Evolutionary conservation across 1,140 invertebrate genomes (phyloP), one percentile per base, ranked within the genome.

Genomic region (Chironomus striatipennis): DNA sequence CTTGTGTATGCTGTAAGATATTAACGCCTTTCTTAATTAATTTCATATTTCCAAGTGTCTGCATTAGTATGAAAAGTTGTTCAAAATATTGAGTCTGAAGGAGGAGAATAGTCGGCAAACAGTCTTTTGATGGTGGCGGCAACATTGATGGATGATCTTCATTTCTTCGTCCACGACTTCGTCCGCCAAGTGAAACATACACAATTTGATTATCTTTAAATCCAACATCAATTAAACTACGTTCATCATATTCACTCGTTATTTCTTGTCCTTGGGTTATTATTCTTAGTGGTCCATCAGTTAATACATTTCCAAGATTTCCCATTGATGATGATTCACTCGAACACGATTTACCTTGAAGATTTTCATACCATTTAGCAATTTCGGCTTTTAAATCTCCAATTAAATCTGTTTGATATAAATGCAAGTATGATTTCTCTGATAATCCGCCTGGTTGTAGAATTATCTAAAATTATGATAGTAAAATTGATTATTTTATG

Each of bases 251-350:
- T 77, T 98, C 95, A n/a, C 93, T 90, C 0, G 93, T 94, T 2
- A 98, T 83, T 80, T 98, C 96, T 81, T 97, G 95, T 0, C 95
- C 95, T 80, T 95, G 92, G 0, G 94, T 96, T 72, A 97, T 96
- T 85, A 97, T 95, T 70, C 95, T 83, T 34, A 97, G 89, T 0
- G 92, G 92, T 0, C 93, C 93, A 80, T 95, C 93, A 1, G 88
- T 91, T 1, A 91, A 82, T 6, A 91, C 77, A 4, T 89, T 85
- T 0, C 89, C 89, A 8, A 90, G 80, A 10, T 47, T 47, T 5
- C 47, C 12, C 9, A 82, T 80, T 0, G 81, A 80, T 0, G 81
- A 80, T 0, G 78, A 74, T 12, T 79, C 76, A 7, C 79, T 80
- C 2, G 80, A 78, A 73, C 42, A 74, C 42, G 75, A 75, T 34